Conservation (phyloP, 2,888 invertebrate genomes). For the Petrophora chlorosata region DNA sequence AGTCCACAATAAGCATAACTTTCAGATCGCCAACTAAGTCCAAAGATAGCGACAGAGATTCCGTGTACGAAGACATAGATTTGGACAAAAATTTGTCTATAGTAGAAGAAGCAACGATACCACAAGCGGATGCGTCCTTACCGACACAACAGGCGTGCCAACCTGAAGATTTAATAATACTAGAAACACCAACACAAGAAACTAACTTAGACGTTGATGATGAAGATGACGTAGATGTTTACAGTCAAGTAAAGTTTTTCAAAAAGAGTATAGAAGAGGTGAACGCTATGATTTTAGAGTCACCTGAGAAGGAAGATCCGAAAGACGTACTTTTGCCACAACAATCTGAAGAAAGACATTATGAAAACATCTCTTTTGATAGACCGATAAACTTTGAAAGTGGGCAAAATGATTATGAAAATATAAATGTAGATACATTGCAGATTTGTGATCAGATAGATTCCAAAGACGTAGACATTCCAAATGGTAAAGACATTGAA, state of each 20-base stretch:
- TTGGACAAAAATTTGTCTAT: slow-evolving; percentile 75
- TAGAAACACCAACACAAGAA: slow-evolving; percentile 85
- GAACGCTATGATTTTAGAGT: slow-evolving; percentile 81
- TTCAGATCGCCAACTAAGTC: slow-evolving; percentile 86
- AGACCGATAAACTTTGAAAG: not conserved
- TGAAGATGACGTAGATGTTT: slow-evolving; percentile 80
- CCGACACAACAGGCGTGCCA: slow-evolving; percentile 84
- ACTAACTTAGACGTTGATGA: slow-evolving; percentile 48
- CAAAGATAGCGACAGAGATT: slow-evolving; percentile 80
- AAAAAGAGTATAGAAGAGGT: slow-evolving; percentile 89
- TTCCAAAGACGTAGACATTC: slow-evolving; percentile 39
- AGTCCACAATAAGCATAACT: slow-evolving; percentile 89
- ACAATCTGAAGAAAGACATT: slow-evolving; percentile 45
- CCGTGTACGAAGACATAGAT: slow-evolving; percentile 84
- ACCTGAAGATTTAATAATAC: slow-evolving; percentile 72
- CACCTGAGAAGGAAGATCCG: slow-evolving; percentile 54
- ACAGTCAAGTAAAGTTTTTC: slow-evolving; percentile 91
- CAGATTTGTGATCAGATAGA: slow-evolving; percentile 66
- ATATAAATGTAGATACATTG: slow-evolving; percentile 65
- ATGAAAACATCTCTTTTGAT: slow-evolving; percentile 58
- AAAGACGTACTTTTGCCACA: slow-evolving; percentile 35
- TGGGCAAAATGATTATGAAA: slow-evolving; percentile 60
- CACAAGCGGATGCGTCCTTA: slow-evolving; percentile 80
- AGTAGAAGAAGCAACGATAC: slow-evolving; percentile 82
- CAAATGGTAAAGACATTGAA: slow-evolving; percentile 42